Conservation (phyloP, 2,113 vertebrate genomes). For the Coryphaenoides rupestris region DNA sequence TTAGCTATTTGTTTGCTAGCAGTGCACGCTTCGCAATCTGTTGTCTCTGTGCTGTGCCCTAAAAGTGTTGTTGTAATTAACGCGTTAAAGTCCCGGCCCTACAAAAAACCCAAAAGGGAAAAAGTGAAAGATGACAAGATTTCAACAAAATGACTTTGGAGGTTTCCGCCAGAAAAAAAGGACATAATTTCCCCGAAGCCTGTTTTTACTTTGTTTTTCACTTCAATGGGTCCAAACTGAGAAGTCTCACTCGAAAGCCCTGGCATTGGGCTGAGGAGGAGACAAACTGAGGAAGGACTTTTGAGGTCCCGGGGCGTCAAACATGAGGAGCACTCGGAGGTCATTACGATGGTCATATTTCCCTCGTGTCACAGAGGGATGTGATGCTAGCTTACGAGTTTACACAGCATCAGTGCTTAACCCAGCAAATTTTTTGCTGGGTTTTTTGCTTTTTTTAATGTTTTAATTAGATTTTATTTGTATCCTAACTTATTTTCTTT, state of each 20-base stretch:
- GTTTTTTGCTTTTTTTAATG: neutral
- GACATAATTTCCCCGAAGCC: constrained; percentile 41
- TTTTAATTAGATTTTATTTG: neutral
- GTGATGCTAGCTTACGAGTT: constrained; percentile 6
- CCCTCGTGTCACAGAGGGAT: constrained; percentile 53
- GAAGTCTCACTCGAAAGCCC: constrained; percentile 36
- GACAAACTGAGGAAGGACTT: constrained; percentile 28
- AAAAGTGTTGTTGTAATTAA: constrained; percentile 21
- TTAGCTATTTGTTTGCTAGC: constrained; percentile 34
- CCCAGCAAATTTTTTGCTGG: neutral
- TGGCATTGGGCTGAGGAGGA: constrained; percentile 27
- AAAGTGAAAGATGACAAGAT: neutral
- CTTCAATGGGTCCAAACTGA: constrained; percentile 41
- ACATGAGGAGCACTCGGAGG: constrained; percentile 46
- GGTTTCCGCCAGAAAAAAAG: constrained; percentile 33
- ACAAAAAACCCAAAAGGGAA: constrained; percentile 1
- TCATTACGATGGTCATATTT: constrained; percentile 69
- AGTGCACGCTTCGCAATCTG: constrained; percentile 34
- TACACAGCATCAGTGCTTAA: constrained; percentile 3
- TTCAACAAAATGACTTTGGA: constrained; percentile 8
- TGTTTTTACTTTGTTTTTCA: constrained; percentile 35
- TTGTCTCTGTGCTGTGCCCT: constrained; percentile 29
- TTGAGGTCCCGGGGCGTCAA: constrained; percentile 16
- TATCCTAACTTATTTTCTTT: constrained; percentile 1
- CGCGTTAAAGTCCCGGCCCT: too few relatives aligned